Conservation (phyloP, 2,113 vertebrate species). For the Neogale vison region DNA sequence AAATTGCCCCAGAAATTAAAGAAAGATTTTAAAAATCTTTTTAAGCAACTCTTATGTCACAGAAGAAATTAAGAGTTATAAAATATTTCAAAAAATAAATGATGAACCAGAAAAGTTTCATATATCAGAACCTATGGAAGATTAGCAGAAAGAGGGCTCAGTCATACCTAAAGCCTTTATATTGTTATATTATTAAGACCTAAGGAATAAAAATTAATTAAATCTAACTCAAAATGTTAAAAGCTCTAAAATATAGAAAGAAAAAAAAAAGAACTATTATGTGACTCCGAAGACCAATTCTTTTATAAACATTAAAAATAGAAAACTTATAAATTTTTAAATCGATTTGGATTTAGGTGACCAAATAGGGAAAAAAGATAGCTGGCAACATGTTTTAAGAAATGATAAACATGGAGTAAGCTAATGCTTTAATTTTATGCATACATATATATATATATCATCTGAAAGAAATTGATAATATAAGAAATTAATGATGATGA, state of each 20-base stretch:
- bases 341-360: not conserved
- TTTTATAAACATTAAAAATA: constrained; percentile 6
- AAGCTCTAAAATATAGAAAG: constrained; percentile 8
- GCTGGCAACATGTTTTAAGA: not conserved
- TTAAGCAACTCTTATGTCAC: not conserved
- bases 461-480: not conserved
- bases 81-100: not conserved
- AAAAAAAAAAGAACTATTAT: not conserved
- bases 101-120: not conserved
- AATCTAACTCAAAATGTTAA: not conserved
- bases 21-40: not conserved
- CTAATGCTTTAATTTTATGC: not conserved
- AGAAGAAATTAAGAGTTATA: not conserved
- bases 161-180: not conserved
- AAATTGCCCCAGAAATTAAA: not conserved
- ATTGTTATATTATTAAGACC: not conserved
- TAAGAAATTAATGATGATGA: not conserved
- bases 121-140: not conserved
- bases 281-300: not conserved
- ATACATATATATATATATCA: not conserved
- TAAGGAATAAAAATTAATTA: not conserved
- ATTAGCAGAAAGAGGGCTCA: not conserved
- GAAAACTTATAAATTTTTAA: not conserved
- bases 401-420: not conserved
- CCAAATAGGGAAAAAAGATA: not conserved